A percentile compares a stretch with the other conserved stretches of the same genome.
phyloP scores from a whole-genome alignment of 2,113 vertebrate species.

The Platycercus adscitus region DNA sequence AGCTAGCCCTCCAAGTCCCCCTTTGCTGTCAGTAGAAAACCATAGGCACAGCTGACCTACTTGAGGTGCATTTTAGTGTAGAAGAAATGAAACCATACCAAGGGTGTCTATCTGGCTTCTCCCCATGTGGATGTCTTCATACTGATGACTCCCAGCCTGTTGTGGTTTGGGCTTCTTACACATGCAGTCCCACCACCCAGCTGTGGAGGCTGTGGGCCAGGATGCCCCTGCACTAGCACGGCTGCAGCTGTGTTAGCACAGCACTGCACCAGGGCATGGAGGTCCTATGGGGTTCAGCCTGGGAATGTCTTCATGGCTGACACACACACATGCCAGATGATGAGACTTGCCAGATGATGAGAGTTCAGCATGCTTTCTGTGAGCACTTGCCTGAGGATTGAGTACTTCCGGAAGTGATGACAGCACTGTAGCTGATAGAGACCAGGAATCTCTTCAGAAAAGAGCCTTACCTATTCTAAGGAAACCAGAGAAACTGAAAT shows the following conservation, averaged over 20 bases:
- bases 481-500: not conserved
- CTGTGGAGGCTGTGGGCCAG: not conserved
- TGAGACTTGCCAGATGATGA: not conserved
- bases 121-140: not conserved
- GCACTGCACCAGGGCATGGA: not conserved
- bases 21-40: accelerated
- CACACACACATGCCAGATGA: no score
- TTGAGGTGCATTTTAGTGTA: not conserved
- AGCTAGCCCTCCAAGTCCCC: not conserved
- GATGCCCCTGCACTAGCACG: accelerated
- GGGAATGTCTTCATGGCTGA: not conserved
- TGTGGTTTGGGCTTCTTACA: not conserved
- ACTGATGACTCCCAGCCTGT: not conserved
- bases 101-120: not conserved
- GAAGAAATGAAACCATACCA: not conserved
- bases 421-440: not conserved
- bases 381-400: not conserved
- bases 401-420: not conserved
- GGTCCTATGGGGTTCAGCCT: not conserved
- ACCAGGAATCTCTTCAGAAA: not conserved
- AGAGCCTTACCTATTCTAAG: not conserved
- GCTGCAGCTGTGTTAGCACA: not conserved
- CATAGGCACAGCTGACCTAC: not conserved
- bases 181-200: accelerated
- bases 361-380: not conserved